These are phyloP conservation scores for Lindbergichthys nudifrons DNA, from an alignment of 2,797 vertebrate genomes.

Conservation along the genomic window DNA sequence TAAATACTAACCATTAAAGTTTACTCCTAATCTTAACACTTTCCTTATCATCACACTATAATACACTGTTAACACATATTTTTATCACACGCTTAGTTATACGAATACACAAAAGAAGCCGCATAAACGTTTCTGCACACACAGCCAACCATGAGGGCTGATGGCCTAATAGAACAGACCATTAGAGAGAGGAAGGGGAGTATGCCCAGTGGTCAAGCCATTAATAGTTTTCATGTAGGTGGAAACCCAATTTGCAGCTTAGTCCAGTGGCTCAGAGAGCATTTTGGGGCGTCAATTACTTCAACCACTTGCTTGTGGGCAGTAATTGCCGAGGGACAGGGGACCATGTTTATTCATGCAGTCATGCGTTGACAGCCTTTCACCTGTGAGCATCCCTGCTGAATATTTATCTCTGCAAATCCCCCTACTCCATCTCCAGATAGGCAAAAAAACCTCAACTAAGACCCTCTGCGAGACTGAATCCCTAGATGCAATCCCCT, in stretches of 20 bases:
- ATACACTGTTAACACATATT: conserved; percentile 32
- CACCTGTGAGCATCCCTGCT: conserved; percentile 76
- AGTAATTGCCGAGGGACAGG: conserved; percentile 82
- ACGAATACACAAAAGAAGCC: not conserved
- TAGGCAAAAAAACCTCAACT: conserved; percentile 20
- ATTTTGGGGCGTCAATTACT: conserved; percentile 77
- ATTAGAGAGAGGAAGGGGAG: conserved; percentile 45
- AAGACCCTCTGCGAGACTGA: conserved; percentile 34
- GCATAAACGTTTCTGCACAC: conserved; percentile 5
- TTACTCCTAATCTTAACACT: conserved; percentile 31
- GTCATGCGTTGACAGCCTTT: conserved; percentile 79
- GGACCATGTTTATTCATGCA: conserved; percentile 86
- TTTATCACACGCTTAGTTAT: conserved; percentile 21
- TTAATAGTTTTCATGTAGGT: conserved; percentile 70
- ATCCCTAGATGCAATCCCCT: conserved; percentile 22
- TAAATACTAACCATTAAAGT: conserved; percentile 35
- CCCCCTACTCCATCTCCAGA: conserved; percentile 52
- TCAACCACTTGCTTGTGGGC: conserved; percentile 79
- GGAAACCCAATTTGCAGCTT: conserved; percentile 71
- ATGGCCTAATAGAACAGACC: conserved; percentile 49
- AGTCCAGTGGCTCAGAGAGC: conserved; percentile 72
- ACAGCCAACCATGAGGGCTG: conserved; percentile 42
- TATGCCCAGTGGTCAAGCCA: conserved; percentile 64
- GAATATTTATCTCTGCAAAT: conserved; percentile 80
- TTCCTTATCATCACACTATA: conserved; percentile 6